phyloP scores from a whole-genome alignment of 2,113 vertebrate species.

The Microtus oregoni region DNA sequence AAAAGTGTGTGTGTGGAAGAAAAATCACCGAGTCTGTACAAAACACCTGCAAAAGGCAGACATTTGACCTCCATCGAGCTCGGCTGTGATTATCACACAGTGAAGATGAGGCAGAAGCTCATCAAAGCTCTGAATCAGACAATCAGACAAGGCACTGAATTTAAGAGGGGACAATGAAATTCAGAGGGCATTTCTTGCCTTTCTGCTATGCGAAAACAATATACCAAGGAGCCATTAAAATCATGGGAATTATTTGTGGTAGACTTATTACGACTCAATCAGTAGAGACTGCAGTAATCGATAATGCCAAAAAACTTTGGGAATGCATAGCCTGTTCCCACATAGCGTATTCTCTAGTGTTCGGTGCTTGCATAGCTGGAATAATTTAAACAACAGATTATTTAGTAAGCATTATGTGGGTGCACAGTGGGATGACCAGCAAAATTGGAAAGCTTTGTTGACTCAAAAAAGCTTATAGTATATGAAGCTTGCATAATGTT shows the following conservation, averaged over 20 bases:
- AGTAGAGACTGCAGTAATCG: background rate
- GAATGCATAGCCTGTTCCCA: background rate
- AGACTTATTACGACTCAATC: background rate
- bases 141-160: background rate
- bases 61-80: background rate
- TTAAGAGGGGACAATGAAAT: background rate
- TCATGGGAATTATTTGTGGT: slow-evolving; percentile 5
- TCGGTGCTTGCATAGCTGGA: background rate
- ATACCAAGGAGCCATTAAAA: background rate
- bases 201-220: background rate
- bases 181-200: background rate
- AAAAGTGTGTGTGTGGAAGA: background rate
- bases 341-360: background rate
- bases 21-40: background rate
- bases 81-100: background rate
- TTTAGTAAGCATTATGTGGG: slow-evolving; percentile 3
- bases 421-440: background rate
- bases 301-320: background rate
- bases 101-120: background rate
- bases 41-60: background rate
- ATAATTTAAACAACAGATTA: background rate
- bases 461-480: background rate
- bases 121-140: background rate
- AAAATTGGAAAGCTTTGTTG: background rate
- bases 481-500: background rate